Evolutionary conservation across 2,797 vertebrate genomes (phyloP), one percentile per base, ranked within the genome.

Genomic region (Coendou prehensilis): DNA sequence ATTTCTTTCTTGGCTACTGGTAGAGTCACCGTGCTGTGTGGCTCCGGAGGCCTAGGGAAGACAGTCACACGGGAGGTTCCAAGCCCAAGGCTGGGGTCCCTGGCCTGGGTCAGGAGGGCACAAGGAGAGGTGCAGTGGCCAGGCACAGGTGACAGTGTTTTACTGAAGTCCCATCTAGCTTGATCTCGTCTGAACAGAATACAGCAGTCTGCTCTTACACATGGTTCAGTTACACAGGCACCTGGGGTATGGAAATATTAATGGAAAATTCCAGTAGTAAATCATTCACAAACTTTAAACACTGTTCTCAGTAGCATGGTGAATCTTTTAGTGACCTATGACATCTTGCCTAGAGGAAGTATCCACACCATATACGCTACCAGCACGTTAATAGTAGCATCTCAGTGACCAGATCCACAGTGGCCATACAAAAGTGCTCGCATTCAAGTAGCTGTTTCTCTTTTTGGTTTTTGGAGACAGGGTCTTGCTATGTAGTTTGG

Each of bases 341-440:
- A 37, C 69, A 2, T 73, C 30, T 6, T 6, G 3, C 13, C 30
- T 26, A 33, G 45, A 75, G 9, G 8, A 17, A 17, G 23, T 22
- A 8, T 76, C 79, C 37, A 23, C 17, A 2, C 10, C 3, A 6
- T 45, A 57, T 37, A 50, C 2, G 14, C 28, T 20, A 57, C 37
- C 52, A 30, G 69, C 37, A 41, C 9, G 28, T 64, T 26, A 41
- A 37, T 1, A 3, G 13, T 14, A 76, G 37, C 6, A 28, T 22
- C 57, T 89, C 22, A 9, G 37, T 22, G 54, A 56, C 2, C 20
- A 50, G 57, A 50, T 23, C 14, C 9, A 13, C 61, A 59, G 45
- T 73, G 63, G n/a, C 2, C 9, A 1, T 1, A 5, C 3, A 22
- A 4, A n/a, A 63, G 64, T 0, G 9, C n/a, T 26, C 6, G 18